A percentile compares a stretch with the other conserved stretches of the same genome.
phyloP scores from a whole-genome alignment of 2,797 vertebrate genomes.

The Amblyopsis hoosieri region DNA sequence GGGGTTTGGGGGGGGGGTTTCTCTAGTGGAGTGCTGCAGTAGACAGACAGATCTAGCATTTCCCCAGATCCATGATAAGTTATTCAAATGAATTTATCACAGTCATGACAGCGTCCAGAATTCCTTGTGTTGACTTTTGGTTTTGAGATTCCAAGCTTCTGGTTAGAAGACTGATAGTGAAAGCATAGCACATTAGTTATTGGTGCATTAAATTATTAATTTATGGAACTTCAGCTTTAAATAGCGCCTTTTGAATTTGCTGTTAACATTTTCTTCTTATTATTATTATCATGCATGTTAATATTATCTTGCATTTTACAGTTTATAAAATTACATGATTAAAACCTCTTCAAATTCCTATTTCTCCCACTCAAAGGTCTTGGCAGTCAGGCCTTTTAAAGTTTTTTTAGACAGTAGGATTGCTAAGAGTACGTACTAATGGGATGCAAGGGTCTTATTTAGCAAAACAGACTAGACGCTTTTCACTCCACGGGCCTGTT shows the following conservation, averaged over 20 bases:
- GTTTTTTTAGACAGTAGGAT: conserved; percentile 29
- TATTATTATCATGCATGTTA: too few species aligned
- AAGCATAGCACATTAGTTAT: conserved; percentile 46
- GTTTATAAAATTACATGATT: too few species aligned
- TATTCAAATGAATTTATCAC: conserved; percentile 76
- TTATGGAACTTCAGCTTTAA: conserved; percentile 18
- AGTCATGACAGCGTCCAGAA: conserved; percentile 54
- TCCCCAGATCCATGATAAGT: conserved; percentile 62
- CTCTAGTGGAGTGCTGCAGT: conserved; percentile 46
- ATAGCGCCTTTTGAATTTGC: too few species aligned
- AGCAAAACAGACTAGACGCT: conserved; percentile 62
- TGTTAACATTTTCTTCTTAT: too few species aligned
- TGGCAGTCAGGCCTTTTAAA: conserved; percentile 42
- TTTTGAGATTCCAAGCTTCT: conserved; percentile 50
- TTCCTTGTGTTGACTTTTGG: conserved; percentile 55
- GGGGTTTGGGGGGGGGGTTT: conserved; percentile 28
- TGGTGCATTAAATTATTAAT: conserved; percentile 55
- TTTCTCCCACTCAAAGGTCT: conserved; percentile 27
- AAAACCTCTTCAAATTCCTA: conserved; percentile 21
- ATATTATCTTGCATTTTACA: too few species aligned
- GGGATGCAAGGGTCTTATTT: conserved; percentile 54
- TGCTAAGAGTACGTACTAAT: conserved; percentile 41
- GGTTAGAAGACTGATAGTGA: conserved; percentile 60
- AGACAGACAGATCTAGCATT: conserved; percentile 69
- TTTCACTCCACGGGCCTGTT: conserved; percentile 48